Evolutionary conservation across 2,797 vertebrate species (phyloP), one percentile per base, ranked within the genome.

Genomic region (Rhodeus uyekii): DNA sequence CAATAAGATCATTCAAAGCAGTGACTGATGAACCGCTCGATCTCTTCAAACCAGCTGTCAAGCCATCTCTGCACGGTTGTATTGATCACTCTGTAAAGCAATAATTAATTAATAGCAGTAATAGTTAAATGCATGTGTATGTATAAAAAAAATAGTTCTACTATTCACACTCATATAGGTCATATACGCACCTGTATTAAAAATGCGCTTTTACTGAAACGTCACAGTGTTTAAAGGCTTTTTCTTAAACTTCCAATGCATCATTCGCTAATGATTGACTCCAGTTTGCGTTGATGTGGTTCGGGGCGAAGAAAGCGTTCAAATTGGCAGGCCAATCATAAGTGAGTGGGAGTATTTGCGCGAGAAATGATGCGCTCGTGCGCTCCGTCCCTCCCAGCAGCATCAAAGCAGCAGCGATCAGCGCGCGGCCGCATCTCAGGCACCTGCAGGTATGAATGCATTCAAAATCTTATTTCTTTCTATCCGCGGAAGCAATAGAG

Each of bases 351-450:
- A 61, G 81, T 78, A 71, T 78, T 73, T 79, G 65, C 44, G 36
- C 53, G 73, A 76, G 63, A 42, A 76, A 68, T 82, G 86, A 79
- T 84, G 84, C 81, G 76, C 71, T 83, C 75, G 84, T 65, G 83
- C 58, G 78, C 78, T 42, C 72, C 3, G 69, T 83, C 76, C 75
- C 69, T 78, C 82, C 80, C 83, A 81, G 83, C 81, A 83, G 69
- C 85, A 75, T 82, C 80, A 82, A 65, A 80, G 76, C 81, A 19
- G 71, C 77, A 64, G 55, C 73, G 69, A 80, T 42, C 80, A 9
- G 76, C 76, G 86, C 78, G 48, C 82, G 58, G 76, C n/a, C 82
- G 69, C 72, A 58, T 44, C 71, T 74, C 80, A 46, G 63, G 27
- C 80, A 76, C 80, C 63, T 76, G 63, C 80, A 82, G 80, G 80